Evolutionary conservation across 2,113 vertebrate species (phyloP).

Genomic region (Cavia aperea): DNA sequence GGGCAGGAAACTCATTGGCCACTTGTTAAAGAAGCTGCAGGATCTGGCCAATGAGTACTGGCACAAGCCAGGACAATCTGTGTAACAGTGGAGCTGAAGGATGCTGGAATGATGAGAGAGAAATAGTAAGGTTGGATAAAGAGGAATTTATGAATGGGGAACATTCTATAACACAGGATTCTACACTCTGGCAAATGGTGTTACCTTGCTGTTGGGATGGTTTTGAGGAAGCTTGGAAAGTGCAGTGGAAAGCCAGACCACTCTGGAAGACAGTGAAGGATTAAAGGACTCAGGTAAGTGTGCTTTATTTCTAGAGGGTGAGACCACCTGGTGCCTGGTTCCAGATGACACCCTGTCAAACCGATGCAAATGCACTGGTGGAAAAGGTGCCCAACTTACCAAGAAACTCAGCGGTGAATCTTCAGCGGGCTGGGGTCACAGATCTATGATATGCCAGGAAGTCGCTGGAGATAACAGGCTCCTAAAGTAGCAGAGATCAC

Average conservation of each 20-base stretch:
- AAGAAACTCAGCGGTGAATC: not conserved
- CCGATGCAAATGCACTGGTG: not conserved
- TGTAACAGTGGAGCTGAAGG: not conserved
- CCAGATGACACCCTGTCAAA: not conserved
- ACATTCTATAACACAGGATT: not conserved
- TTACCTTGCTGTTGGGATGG: not conserved
- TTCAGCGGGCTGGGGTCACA: not conserved
- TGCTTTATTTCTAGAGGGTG: not conserved
- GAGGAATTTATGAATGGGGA: not conserved
- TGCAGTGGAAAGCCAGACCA: not conserved
- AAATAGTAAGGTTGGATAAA: not conserved
- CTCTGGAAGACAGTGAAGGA: not conserved
- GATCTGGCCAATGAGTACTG: not conserved
- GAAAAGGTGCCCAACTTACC: not conserved
- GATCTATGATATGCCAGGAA: not conserved
- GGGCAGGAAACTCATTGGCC: not conserved
- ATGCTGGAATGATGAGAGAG: not conserved
- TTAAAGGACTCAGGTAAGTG: not conserved
- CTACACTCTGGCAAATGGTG: not conserved
- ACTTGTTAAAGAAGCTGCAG: not conserved
- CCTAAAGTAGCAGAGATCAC: not conserved
- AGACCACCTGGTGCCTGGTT: not conserved
- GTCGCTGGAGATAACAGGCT: not conserved
- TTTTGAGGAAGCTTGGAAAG: not conserved
- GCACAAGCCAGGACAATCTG: not conserved